Conservation (phyloP, 2,797 vertebrate species). For the Myotis pilosus region DNA sequence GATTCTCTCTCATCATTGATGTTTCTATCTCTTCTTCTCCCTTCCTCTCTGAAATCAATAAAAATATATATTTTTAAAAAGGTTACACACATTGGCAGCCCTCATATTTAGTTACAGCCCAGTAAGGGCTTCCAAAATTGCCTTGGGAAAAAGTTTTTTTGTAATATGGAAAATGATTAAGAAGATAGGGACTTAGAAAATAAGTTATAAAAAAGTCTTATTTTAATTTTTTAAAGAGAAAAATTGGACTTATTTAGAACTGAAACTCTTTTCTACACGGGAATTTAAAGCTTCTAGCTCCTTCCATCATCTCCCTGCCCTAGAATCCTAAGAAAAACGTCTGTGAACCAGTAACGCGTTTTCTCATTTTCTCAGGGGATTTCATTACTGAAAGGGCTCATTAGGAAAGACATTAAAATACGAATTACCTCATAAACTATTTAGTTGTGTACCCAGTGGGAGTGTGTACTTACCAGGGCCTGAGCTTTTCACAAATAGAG, state of each 20-base stretch:
- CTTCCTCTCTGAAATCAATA: too few relatives aligned
- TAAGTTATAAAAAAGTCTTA: neutral
- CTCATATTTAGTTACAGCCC: neutral
- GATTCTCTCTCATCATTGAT: too few relatives aligned
- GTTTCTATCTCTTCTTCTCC: neutral
- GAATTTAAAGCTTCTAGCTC: conserved; percentile 77
- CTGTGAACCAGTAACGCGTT: conserved; percentile 84
- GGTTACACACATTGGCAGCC: neutral
- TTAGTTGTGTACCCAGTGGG: conserved; percentile 92
- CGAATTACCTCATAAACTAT: conserved; percentile 98
- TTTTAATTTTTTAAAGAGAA: conserved; percentile 15
- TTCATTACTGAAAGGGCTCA: conserved; percentile 90
- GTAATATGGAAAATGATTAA: neutral
- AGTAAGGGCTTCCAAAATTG: neutral
- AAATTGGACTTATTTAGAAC: conserved; percentile 70
- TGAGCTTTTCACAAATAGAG: conserved; percentile 90
- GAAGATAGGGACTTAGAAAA: neutral
- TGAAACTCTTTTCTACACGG: conserved; percentile 74
- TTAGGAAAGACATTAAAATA: conserved; percentile 94
- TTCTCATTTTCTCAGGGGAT: conserved; percentile 84
- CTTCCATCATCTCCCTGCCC: conserved; percentile 78
- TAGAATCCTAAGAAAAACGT: conserved; percentile 83
- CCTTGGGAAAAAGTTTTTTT: conserved; percentile 46
- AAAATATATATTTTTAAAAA: neutral
- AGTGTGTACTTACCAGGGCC: conserved; percentile 90